phyloP scores from a whole-genome alignment of 1,140 invertebrate genomes.

The Drosophila yakuba region DNA sequence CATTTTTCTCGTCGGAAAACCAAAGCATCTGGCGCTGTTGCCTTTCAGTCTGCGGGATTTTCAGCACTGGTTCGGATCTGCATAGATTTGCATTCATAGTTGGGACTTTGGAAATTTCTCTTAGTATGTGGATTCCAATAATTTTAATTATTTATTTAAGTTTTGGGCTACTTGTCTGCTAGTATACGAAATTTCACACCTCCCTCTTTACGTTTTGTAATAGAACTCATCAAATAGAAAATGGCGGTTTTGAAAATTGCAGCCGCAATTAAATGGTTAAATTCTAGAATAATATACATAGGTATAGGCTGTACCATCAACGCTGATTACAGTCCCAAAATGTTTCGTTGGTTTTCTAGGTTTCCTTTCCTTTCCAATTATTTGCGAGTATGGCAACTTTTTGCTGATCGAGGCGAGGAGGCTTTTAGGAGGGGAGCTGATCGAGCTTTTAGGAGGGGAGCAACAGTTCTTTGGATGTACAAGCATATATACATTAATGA shows the following conservation, averaged over 20 bases:
- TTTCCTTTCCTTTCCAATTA: conserved; percentile 9
- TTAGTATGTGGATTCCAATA: not conserved
- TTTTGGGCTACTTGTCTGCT: too few species aligned
- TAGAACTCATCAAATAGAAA: too few species aligned
- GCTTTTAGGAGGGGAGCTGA: conserved; percentile 24
- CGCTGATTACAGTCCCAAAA: not conserved
- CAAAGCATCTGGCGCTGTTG: conserved; percentile 23
- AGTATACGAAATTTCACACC: too few species aligned
- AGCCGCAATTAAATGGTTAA: too few species aligned
- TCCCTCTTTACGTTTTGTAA: too few species aligned
- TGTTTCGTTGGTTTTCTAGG: conserved; percentile 2
- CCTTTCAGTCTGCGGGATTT: conserved; percentile 59
- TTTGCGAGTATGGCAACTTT: conserved; percentile 23
- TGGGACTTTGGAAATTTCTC: not conserved
- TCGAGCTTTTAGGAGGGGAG: conserved; percentile 35
- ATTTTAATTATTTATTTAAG: too few species aligned
- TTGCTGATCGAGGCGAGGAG: conserved; percentile 27
- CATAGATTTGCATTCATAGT: conserved; percentile 34
- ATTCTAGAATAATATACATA: too few species aligned
- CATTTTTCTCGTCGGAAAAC: not conserved
- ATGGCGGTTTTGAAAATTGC: too few species aligned
- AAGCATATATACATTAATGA: too few species aligned
- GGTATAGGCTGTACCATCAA: too few species aligned
- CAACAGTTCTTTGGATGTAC: conserved; percentile 13
- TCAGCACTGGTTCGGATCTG: conserved; percentile 20